Conservation (phyloP, 1,140 invertebrate species). For the Plodia interpunctella region DNA sequence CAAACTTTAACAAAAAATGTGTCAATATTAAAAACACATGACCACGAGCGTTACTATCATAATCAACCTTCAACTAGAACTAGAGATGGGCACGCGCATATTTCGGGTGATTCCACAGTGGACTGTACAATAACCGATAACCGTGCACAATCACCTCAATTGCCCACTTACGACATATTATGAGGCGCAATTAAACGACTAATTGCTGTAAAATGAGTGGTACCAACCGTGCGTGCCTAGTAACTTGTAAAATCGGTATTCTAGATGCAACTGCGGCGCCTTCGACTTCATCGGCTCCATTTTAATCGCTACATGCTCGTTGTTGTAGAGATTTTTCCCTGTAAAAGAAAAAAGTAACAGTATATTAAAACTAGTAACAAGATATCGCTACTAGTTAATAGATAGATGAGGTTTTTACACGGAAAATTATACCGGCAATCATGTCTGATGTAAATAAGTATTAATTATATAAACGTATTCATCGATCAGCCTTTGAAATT, state of each 20-base stretch:
- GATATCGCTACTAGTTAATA: too few relatives aligned
- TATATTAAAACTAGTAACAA: conserved; percentile 4
- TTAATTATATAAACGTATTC: too few relatives aligned
- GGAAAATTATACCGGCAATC: too few relatives aligned
- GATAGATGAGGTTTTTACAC: too few relatives aligned
- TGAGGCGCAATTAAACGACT: neutral
- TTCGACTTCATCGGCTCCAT: conserved; percentile 99
- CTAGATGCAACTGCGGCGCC: conserved; percentile 99
- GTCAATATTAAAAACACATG: too few relatives aligned
- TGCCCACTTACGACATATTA: neutral
- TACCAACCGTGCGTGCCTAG: conserved; percentile 93
- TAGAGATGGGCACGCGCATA: neutral
- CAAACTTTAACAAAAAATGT: too few relatives aligned
- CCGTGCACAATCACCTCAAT: neutral
- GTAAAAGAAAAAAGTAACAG: conserved; percentile 77
- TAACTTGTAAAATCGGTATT: conserved; percentile 99
- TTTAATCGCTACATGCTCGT: conserved; percentile 99
- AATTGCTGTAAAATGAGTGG: neutral
- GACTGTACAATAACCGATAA: neutral
- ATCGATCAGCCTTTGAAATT: too few relatives aligned
- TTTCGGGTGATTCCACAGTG: neutral
- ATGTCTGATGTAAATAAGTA: too few relatives aligned
- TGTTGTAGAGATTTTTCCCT: conserved; percentile 99
- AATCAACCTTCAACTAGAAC: too few relatives aligned
- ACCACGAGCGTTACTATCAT: too few relatives aligned